These are phyloP conservation scores for Eupithecia tripunctaria DNA, from an alignment of 2,888 invertebrate genomes.

Conservation along the genomic window DNA sequence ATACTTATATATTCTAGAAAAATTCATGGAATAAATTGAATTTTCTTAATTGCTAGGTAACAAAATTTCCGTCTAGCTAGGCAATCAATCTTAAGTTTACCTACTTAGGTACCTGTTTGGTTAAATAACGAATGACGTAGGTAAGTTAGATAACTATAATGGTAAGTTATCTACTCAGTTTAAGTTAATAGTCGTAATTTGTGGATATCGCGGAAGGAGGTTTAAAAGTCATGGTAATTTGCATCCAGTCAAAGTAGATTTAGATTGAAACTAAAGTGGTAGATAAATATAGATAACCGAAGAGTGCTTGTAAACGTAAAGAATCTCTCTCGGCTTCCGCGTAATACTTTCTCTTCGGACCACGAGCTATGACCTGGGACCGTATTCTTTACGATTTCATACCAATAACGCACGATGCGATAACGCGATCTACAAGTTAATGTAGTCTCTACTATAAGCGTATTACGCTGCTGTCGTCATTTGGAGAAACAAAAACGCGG, in stretches of 20 bases:
- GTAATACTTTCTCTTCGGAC: conserved; percentile 48
- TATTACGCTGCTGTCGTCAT: background rate
- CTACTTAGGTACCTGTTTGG: background rate
- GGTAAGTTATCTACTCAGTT: background rate
- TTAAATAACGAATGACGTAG: conserved; percentile 5
- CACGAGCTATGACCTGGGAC: conserved; percentile 40
- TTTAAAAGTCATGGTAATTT: background rate
- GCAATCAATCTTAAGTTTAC: background rate
- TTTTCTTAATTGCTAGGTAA: background rate
- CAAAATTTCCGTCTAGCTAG: background rate
- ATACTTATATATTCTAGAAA: background rate
- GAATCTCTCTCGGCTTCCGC: conserved; percentile 50
- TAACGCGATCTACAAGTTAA: background rate
- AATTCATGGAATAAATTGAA: background rate
- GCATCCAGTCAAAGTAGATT: background rate
- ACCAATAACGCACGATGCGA: conserved; percentile 3
- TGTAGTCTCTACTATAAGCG: background rate
- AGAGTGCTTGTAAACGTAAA: conserved; percentile 32
- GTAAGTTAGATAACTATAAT: conserved; percentile 1
- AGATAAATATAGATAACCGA: conserved; percentile 23
- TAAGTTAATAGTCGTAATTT: background rate
- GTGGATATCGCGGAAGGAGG: background rate
- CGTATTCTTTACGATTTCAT: background rate
- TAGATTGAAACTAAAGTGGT: conserved; percentile 13
- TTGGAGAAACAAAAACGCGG: background rate